Conservation (phyloP, 2,113 vertebrate species). For the Seriola rivoliana region DNA sequence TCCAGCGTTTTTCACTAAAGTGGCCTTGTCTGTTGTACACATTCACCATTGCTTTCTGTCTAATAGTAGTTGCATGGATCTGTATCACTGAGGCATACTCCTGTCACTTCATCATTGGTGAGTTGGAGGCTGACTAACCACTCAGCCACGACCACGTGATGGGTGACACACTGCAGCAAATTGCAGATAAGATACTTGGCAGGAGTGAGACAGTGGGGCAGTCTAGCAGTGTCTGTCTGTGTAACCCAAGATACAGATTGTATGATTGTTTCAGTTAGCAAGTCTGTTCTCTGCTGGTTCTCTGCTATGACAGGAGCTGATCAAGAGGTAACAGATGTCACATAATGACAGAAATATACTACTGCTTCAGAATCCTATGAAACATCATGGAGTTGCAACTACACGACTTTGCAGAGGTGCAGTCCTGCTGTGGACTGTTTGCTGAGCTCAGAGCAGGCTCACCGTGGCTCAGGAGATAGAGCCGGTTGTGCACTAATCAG, state of each 20-base stretch:
- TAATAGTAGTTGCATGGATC: not conserved
- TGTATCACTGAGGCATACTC: not conserved
- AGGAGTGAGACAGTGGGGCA: not conserved
- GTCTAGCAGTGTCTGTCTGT: not conserved
- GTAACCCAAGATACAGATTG: conserved; percentile 9
- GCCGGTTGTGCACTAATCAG: too few species aligned
- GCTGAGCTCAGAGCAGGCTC: too few species aligned
- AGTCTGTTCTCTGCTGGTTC: not conserved
- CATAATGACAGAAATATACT: too few species aligned
- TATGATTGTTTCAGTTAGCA: not conserved
- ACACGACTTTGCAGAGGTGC: too few species aligned
- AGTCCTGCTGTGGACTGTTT: too few species aligned
- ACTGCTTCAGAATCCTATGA: too few species aligned
- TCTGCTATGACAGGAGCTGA: not conserved
- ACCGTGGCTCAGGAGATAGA: too few species aligned
- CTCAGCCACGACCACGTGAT: conserved; percentile 7
- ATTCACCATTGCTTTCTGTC: too few species aligned
- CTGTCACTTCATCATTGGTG: too few species aligned
- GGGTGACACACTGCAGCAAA: conserved; percentile 44
- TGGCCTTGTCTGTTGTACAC: too few species aligned
- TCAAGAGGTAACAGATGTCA: not conserved
- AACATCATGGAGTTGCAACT: too few species aligned
- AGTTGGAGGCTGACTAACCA: not conserved
- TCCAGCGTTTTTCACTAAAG: too few species aligned
- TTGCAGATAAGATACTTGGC: conserved; percentile 29